Conservation (phyloP, 2,797 vertebrate genomes). For the Adrianichthys oophorus region DNA sequence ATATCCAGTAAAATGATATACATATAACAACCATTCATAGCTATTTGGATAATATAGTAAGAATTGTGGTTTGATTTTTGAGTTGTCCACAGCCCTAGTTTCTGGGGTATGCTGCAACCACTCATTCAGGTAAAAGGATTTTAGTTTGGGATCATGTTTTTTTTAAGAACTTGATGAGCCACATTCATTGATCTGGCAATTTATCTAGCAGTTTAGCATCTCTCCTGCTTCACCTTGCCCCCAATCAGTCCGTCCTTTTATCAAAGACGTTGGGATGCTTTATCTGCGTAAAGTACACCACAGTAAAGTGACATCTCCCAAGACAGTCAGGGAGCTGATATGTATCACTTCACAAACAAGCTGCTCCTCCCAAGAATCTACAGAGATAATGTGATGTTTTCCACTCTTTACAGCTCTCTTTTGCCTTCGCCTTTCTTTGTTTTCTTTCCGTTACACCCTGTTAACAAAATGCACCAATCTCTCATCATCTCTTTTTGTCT, state of each 20-base stretch:
- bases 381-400: slow-evolving; percentile 61
- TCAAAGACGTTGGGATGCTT: slow-evolving; percentile 59
- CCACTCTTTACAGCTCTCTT: slow-evolving; percentile 19
- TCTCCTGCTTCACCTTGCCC: slow-evolving; percentile 66
- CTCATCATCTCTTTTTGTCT: slow-evolving; percentile 1
- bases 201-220: slow-evolving; percentile 42
- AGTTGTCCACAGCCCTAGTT: too few species aligned
- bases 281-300: slow-evolving; percentile 73
- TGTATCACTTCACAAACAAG: slow-evolving; percentile 76
- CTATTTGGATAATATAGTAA: too few species aligned
- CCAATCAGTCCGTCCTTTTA: slow-evolving; percentile 64
- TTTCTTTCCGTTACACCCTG: neutral
- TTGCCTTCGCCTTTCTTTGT: slow-evolving; percentile 21
- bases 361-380: slow-evolving; percentile 66
- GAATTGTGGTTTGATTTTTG: too few species aligned
- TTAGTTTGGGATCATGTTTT: slow-evolving; percentile 27
- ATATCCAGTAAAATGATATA: too few species aligned
- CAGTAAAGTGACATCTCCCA: slow-evolving; percentile 70
- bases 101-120: neutral
- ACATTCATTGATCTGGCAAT: slow-evolving; percentile 49
- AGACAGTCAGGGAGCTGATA: slow-evolving; percentile 72
- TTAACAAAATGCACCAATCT: too few species aligned
- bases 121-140: slow-evolving; percentile 1
- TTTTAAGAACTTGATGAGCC: slow-evolving; percentile 34
- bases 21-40: too few species aligned